phyloP scores from a whole-genome alignment of 2,113 vertebrate species.

The Asarcornis scutulata region DNA sequence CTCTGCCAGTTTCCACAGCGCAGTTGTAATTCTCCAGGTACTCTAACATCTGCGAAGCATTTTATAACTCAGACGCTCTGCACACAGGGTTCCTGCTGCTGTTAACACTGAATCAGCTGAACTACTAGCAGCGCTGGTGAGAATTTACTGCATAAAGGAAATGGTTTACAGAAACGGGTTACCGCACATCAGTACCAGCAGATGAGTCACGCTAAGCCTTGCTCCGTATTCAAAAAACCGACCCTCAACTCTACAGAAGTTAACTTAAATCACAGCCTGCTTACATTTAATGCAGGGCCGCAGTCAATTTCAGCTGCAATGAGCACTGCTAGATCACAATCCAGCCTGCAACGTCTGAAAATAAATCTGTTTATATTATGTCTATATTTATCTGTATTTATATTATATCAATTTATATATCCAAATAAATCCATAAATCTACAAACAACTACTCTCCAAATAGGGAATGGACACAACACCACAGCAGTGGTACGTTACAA shows the following conservation, averaged over 20 bases:
- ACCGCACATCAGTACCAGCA: not conserved
- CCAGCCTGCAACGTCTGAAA: not conserved
- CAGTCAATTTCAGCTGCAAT: not conserved
- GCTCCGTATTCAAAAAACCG: not conserved
- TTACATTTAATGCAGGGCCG: not conserved
- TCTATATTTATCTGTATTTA: too few species aligned
- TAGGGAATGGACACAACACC: not conserved
- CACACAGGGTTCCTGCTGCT: not conserved
- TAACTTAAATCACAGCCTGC: not conserved
- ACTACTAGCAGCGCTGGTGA: not conserved
- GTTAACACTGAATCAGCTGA: constrained; percentile 6
- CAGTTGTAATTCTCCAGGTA: not conserved
- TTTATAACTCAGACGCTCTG: not conserved
- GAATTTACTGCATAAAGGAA: constrained; percentile 2
- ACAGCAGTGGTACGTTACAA: not conserved
- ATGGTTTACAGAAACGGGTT: not conserved
- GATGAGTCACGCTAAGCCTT: not conserved
- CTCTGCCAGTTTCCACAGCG: not conserved
- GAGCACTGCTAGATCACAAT: not conserved
- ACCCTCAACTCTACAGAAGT: not conserved
- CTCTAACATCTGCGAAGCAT: not conserved
- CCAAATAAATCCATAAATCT: too few species aligned
- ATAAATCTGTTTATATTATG: not conserved
- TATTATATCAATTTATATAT: too few species aligned
- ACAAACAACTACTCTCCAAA: not conserved